Evolutionary conservation across 2,797 vertebrate genomes (phyloP).

Genomic region (Malurus leucopterus): DNA sequence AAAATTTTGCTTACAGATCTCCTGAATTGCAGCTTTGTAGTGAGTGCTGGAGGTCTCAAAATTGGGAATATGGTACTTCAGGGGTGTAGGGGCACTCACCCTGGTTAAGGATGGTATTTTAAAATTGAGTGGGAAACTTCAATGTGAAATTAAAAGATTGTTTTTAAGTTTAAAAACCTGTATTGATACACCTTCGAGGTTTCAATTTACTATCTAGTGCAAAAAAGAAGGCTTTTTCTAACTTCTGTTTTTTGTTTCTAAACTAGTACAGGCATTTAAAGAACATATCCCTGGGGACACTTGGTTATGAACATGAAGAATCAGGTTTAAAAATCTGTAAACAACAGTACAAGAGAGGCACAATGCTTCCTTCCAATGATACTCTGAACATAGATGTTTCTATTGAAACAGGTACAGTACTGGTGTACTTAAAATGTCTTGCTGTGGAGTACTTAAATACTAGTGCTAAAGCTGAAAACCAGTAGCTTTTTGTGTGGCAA

Average conservation of each 20-base stretch:
- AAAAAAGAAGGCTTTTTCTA: background rate
- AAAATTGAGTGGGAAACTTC: background rate
- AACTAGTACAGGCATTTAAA: slow-evolving; percentile 76
- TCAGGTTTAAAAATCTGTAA: slow-evolving; percentile 86
- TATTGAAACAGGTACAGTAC: slow-evolving; percentile 80
- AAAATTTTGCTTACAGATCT: background rate
- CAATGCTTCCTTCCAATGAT: slow-evolving; percentile 73
- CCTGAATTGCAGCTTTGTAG: slow-evolving; percentile 1
- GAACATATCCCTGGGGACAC: slow-evolving; percentile 82
- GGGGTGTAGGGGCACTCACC: background rate
- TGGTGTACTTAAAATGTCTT: background rate
- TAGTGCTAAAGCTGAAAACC: background rate
- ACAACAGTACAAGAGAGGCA: slow-evolving; percentile 79
- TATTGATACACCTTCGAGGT: background rate
- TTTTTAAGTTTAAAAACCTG: background rate
- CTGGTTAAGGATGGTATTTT: background rate
- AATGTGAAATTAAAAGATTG: background rate
- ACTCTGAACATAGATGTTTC: slow-evolving; percentile 80
- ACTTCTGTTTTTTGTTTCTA: slow-evolving; percentile 17
- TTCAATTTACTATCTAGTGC: background rate
- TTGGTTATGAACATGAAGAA: slow-evolving; percentile 78
- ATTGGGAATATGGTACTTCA: background rate
- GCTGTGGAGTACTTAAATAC: background rate
- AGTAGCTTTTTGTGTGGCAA: background rate
- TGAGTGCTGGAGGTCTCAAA: background rate